phyloP scores from a whole-genome alignment of 2,113 vertebrate species.

The Myxocyprinus asiaticus region DNA sequence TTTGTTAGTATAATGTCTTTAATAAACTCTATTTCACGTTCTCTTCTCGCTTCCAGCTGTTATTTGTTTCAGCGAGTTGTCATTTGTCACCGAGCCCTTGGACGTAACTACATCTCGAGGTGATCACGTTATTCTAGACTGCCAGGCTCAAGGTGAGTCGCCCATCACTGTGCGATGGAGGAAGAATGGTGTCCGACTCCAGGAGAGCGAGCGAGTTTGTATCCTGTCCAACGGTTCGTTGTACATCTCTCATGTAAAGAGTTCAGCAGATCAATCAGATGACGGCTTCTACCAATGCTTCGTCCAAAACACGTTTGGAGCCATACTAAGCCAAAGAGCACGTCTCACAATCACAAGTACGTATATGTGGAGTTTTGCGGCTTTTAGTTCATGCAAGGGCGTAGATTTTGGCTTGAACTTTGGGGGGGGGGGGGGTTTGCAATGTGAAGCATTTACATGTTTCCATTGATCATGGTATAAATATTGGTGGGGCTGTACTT shows the following conservation, averaged over 20 bases:
- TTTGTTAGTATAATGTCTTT: background rate
- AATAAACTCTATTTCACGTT: background rate
- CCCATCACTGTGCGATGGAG: conserved; percentile 89
- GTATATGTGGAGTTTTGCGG: conserved; percentile 60
- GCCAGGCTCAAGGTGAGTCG: conserved; percentile 86
- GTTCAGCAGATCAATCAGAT: conserved; percentile 81
- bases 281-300: conserved; percentile 95
- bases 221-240: conserved; percentile 88
- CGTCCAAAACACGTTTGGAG: conserved; percentile 90
- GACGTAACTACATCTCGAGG: conserved; percentile 80
- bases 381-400: too few species aligned
- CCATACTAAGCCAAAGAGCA: conserved; percentile 94
- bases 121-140: conserved; percentile 84
- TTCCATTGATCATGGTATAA: too few species aligned
- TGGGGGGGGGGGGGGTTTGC: too few species aligned
- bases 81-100: conserved; percentile 89
- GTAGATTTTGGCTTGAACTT: too few species aligned
- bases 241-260: conserved; percentile 84
- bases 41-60: conserved; percentile 70
- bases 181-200: conserved; percentile 84
- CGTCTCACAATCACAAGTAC: conserved; percentile 90
- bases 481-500: too few species aligned
- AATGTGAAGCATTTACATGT: too few species aligned
- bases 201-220: conserved; percentile 80
- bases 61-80: conserved; percentile 88